Evolutionary conservation across 1,140 invertebrate genomes (phyloP).

Genomic region (Apis laboriosa): DNA sequence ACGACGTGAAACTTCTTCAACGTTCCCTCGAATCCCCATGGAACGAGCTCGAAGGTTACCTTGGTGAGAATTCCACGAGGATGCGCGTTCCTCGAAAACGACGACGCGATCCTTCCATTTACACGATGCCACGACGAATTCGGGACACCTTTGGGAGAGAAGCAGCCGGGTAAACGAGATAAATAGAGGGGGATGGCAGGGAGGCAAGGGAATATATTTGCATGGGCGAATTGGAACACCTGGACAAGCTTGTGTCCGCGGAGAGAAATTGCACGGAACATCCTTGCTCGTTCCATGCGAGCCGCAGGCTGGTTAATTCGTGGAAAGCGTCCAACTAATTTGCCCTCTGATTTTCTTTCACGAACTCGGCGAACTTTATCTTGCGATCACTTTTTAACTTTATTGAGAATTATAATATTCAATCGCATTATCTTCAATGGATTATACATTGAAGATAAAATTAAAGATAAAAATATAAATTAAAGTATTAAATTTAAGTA

Average conservation of each 20-base stretch:
- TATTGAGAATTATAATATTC: no score
- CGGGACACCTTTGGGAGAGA: constrained; percentile 6
- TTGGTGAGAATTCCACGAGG: constrained; percentile 36
- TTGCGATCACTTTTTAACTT: not conserved
- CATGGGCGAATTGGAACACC: constrained; percentile 36
- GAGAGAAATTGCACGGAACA: constrained; percentile 33
- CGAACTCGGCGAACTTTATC: not conserved
- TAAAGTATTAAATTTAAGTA: no score
- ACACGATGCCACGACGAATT: constrained; percentile 43
- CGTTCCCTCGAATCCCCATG: not conserved
- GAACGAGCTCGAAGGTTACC: not conserved
- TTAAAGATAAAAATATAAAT: no score
- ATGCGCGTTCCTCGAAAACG: not conserved
- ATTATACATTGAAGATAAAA: no score
- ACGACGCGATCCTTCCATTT: constrained; percentile 40
- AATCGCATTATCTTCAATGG: no score
- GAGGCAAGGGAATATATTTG: constrained; percentile 21
- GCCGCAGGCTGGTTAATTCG: constrained; percentile 20
- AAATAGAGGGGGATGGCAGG: constrained; percentile 7
- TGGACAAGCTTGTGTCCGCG: constrained; percentile 2
- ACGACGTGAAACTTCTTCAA: constrained; percentile 44
- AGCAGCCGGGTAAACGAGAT: constrained; percentile 12
- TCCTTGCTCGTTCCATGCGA: not conserved
- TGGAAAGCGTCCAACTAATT: constrained; percentile 12
- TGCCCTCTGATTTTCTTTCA: constrained; percentile 14